Evolutionary conservation across 2,113 vertebrate species (phyloP), one percentile per base, ranked within the genome.

Genomic region (Australoheros scitulus): DNA sequence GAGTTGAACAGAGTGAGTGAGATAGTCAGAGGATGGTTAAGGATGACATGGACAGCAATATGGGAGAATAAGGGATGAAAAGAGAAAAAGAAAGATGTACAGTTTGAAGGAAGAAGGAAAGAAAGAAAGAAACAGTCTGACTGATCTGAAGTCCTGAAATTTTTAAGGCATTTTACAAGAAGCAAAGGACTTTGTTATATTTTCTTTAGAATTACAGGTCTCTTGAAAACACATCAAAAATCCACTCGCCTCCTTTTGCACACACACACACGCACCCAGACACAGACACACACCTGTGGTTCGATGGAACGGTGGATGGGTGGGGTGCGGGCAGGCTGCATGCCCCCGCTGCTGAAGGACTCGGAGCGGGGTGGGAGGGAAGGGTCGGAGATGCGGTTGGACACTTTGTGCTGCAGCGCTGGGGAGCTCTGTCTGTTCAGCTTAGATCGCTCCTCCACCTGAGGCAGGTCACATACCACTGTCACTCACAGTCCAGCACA

Each of bases 381-480:
- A 77, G 98, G 97, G 93, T 99, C 97, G 1, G 98, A 98, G 92
- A 98, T 97, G 84, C 98, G 96, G 95, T 97, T 97, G 92, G 97
- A 96, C 89, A 96, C 97, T 91, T 99, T 99, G 88, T 97, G 98
- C 68, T 97, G 97, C 96, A 98, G 96, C 58, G 98, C 97, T 0
- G 98, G 98, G 0, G 98, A 98, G 89, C 97, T 98, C 94, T 98
- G 98, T 10, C 97, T 95, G 90, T 99, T 99, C 90, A 98, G 95
- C 89, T 98, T 97, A 61, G 98, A 98, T 36, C 98, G 96, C 81
- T 99, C 98, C 94, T 99, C 98, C 90, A 99, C 98, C 98, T 99
- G 92, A 26, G 86, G 86, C 50, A 76, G 78, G 90, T 89, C 88
- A 95, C 65, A 93, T 8, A 89, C 87, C 79, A 79, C 80, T 7